Base-by-base conservation (phyloP, 2,888 invertebrate species). In the Chorisops tibialis region DNA sequence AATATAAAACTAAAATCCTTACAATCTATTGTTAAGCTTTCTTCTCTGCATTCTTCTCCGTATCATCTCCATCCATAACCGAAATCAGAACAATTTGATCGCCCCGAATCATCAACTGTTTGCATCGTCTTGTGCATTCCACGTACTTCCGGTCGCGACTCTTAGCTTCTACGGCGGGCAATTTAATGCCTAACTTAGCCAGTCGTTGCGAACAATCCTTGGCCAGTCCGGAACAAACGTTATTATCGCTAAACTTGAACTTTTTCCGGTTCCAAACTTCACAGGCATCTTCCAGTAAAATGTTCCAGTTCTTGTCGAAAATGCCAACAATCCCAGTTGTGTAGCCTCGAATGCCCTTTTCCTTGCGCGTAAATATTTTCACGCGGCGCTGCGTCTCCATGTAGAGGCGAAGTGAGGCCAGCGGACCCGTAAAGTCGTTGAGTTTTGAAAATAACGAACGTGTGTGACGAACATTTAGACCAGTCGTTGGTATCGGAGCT, bases 281-380 rank as follows among this genome's bases (percentile, higher is more conserved):
- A 24, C 86, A 82, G 2, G 93, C 93, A 73, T 95, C 91, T 61
- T 83, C 83, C 58, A 96, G 79, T 4, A 91, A 88, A 69, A 97
- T 76, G 79, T 97, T 97, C 90, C 93, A 95, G 75, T 95, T 93
- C 73, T 91, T 94, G 79, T 97, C 97, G 76, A 93, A 97, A 2
- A 91, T 91, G 16, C 87, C 83, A 22, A 96, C 78, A 68, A 84
- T 88, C 1, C 91, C 97, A 65, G 86, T 84, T 64, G 92, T 84
- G 64, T 83, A 84, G 3, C 96, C 94, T 60, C 94, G 81, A 21
- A 95, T 79, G 11, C 86, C 85, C 38, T 79, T 81, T 21, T 85
- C 86, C 68, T 85, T 85, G 59, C 96, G 83, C 0, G 91, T 90
- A 71, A 86, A 83, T 45, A 78, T 70, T 37, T 70, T 72, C 2